phyloP scores from a whole-genome alignment of 1,140 invertebrate genomes.

The Philopotamus ludificatus region DNA sequence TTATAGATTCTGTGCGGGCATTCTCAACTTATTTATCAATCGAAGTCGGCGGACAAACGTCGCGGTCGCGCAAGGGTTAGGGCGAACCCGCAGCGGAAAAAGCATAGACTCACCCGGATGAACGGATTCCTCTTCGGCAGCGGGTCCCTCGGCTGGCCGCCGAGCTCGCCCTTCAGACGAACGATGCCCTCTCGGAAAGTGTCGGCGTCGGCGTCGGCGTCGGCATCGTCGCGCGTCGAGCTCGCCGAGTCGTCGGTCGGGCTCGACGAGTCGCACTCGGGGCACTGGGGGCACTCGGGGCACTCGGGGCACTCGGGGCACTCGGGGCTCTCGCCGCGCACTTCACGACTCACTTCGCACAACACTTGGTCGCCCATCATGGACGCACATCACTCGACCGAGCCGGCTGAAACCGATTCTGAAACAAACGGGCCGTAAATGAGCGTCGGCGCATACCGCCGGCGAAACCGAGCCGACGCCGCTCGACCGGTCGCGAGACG shows the following conservation, averaged over 20 bases:
- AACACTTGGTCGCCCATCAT: constrained; percentile 16
- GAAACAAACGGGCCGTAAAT: too few species aligned
- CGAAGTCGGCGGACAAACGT: too few species aligned
- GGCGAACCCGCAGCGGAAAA: too few species aligned
- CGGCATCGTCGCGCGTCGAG: background rate
- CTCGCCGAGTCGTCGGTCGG: constrained; percentile 12
- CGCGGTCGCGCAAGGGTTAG: too few species aligned
- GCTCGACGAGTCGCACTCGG: background rate
- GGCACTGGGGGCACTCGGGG: background rate
- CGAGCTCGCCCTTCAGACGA: constrained; percentile 24
- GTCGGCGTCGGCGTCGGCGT: background rate
- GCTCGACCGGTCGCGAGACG: background rate
- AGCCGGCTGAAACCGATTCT: too few species aligned
- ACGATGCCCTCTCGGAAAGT: background rate
- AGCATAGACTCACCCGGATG: constrained; percentile 40
- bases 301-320: background rate
- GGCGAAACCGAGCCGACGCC: background rate
- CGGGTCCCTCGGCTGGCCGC: constrained; percentile 34
- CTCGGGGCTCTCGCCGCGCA: background rate
- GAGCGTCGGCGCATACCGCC: background rate
- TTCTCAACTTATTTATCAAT: too few species aligned
- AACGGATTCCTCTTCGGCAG: constrained; percentile 40
- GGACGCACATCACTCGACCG: background rate
- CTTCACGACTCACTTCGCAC: constrained; percentile 1
- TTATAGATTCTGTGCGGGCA: too few species aligned